Conservation (phyloP, 2,797 vertebrate genomes). For the Acipenser oxyrinchus region DNA sequence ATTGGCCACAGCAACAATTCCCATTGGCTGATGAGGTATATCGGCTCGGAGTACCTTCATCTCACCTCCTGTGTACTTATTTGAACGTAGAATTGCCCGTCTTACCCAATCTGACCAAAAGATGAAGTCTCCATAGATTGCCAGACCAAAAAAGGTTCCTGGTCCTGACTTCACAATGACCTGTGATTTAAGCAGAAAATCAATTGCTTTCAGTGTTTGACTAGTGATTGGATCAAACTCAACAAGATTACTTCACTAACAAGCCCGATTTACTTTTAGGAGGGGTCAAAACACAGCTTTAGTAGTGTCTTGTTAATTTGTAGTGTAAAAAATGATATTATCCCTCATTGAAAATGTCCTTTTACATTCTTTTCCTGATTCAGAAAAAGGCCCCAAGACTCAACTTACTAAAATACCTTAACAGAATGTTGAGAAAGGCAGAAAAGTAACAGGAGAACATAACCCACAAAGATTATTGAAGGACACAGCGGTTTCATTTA, state of each 20-base stretch:
- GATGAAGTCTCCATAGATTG: conserved; percentile 86
- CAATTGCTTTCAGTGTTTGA: conserved; percentile 5
- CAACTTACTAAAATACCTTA: too few relatives aligned
- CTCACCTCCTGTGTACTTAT: conserved; percentile 90
- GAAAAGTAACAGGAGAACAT: too few relatives aligned
- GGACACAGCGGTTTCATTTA: too few relatives aligned
- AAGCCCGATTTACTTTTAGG: conserved; percentile 1
- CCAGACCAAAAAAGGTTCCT: conserved; percentile 89
- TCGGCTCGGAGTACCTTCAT: conserved; percentile 88
- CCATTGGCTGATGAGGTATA: conserved; percentile 95
- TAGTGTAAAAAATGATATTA: background rate
- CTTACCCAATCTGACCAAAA: conserved; percentile 97
- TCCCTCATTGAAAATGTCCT: background rate
- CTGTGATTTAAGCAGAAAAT: conserved; percentile 44
- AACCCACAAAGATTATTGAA: too few relatives aligned
- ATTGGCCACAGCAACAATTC: conserved; percentile 87
- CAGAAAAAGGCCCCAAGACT: conserved; percentile 9
- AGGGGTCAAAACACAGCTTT: background rate
- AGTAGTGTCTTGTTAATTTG: too few relatives aligned
- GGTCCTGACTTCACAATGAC: conserved; percentile 88
- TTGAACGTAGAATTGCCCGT: conserved; percentile 83
- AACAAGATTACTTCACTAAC: background rate
- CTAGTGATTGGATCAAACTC: conserved; percentile 12
- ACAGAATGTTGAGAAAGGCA: too few relatives aligned
- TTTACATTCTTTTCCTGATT: conserved; percentile 1